Base-by-base conservation (phyloP, 2,113 vertebrate species). In the Labeo catla region DNA sequence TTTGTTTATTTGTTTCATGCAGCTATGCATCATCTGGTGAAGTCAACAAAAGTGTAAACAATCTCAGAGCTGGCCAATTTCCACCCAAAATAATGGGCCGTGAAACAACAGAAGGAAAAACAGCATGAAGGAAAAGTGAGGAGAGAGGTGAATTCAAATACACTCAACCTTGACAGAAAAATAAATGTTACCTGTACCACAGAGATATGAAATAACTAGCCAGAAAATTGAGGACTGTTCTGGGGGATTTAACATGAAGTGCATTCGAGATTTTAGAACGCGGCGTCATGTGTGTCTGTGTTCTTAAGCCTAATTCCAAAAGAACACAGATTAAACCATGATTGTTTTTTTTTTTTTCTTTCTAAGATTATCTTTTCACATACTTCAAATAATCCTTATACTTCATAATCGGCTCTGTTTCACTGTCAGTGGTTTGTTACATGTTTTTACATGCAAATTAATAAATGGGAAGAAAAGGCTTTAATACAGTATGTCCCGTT, bases 11-110 rank as follows among this genome's bases (percentile, higher is more conserved):
- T 83, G 63, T 63, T 63, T 36, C 7, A 4, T 28, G 9, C 78
- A 72, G 59, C 65, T 81, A 65, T 81, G 59, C 59, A 81, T 79
- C 88, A 89, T 77, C 82, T 81, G 81, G 54, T 19, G 39, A 73
- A 86, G 68, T 70, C 59, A 15, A 45, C 76, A 50, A 61, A 81
- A 52, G 76, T 81, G 70, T 66, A 89, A 86, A 83, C 72, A 49
- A 39, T 72, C 39, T 76, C 72, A 82, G 61, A 78, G 39, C 52
- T 52, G 74, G 39, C 10, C 63, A 84, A 79, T 50, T 61, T 86
- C 34, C 73, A 81, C 12, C 39, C 4, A 39, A 70, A 76, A 81
- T 39, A 74, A 47, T n/a, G 76, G 28, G 9, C 36, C 8, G 34
- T 52, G 57, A 49, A 78, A 73, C 57, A 34, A 47, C 23, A 72